These are phyloP conservation scores for Cricetomys ansorgei DNA, from an alignment of 2,113 vertebrate genomes.

Conservation along the genomic window DNA sequence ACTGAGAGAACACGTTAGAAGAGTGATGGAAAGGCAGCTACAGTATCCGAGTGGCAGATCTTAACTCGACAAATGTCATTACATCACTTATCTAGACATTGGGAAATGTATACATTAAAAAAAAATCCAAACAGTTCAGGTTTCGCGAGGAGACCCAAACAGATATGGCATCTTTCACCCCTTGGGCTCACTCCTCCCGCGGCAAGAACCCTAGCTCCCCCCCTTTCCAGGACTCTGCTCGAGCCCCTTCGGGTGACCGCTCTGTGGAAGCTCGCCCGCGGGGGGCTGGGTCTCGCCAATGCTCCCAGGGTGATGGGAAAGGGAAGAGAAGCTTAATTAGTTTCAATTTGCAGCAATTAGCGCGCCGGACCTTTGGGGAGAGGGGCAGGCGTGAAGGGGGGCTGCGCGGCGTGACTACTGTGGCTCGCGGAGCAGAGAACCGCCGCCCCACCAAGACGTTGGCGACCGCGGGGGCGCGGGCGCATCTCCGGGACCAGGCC, in stretches of 20 bases:
- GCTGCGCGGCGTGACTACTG: background rate
- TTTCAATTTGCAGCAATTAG: constrained; percentile 84
- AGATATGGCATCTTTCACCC: constrained; percentile 16
- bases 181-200: background rate
- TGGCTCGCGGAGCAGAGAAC: background rate
- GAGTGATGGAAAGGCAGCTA: constrained; percentile 64
- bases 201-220: background rate
- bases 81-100: constrained; percentile 76
- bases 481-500: fast-evolving
- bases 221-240: background rate
- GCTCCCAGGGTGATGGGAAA: constrained; percentile 81
- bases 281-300: constrained; percentile 72
- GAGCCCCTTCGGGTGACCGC: constrained; percentile 64
- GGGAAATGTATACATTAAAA: constrained; percentile 66
- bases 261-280: constrained; percentile 59
- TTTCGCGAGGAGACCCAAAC: constrained; percentile 59
- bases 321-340: constrained; percentile 83
- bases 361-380: constrained; percentile 80
- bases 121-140: constrained; percentile 69
- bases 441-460: constrained; percentile 9
- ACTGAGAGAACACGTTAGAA: background rate
- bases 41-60: constrained; percentile 74
- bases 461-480: constrained; percentile 1
- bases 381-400: constrained; percentile 52
- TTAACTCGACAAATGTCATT: constrained; percentile 81